Evolutionary conservation across 2,113 vertebrate species (phyloP).

Genomic region (Melanocharis versteri): DNA sequence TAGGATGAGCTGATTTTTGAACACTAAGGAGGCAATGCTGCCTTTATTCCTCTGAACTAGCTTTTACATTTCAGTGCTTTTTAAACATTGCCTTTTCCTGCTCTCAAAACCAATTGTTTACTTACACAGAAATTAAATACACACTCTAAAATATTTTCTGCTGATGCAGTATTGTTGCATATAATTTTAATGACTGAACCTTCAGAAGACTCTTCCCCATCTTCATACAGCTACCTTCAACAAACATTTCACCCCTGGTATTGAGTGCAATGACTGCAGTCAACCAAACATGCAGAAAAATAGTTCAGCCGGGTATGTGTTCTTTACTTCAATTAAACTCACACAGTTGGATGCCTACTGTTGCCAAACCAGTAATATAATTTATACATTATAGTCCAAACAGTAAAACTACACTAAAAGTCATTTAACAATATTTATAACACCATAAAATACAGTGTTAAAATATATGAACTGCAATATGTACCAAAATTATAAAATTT

Average conservation of each 20-base stretch:
- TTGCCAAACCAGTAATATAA: slow-evolving; percentile 83
- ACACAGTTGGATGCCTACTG: slow-evolving; percentile 80
- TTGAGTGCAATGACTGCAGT: slow-evolving; percentile 55
- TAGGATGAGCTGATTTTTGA: background rate
- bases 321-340: slow-evolving; percentile 84
- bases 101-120: background rate
- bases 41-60: background rate
- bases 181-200: slow-evolving; percentile 26
- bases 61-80: background rate
- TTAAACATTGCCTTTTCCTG: background rate
- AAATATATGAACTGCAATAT: slow-evolving; percentile 86
- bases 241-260: slow-evolving; percentile 34
- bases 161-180: slow-evolving; percentile 11
- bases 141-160: slow-evolving; percentile 20
- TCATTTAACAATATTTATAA: slow-evolving; percentile 87
- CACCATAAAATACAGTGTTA: slow-evolving; percentile 82
- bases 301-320: slow-evolving; percentile 72
- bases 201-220: slow-evolving; percentile 42
- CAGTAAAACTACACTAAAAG: slow-evolving; percentile 84
- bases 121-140: slow-evolving; percentile 15
- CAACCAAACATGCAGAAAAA: slow-evolving; percentile 69
- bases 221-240: slow-evolving; percentile 38
- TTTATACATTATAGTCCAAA: slow-evolving; percentile 84
- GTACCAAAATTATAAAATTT: slow-evolving; percentile 84
- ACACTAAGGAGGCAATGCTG: background rate